phyloP scores from a whole-genome alignment of 2,888 invertebrate species.

The Drosophila melanosoma region DNA sequence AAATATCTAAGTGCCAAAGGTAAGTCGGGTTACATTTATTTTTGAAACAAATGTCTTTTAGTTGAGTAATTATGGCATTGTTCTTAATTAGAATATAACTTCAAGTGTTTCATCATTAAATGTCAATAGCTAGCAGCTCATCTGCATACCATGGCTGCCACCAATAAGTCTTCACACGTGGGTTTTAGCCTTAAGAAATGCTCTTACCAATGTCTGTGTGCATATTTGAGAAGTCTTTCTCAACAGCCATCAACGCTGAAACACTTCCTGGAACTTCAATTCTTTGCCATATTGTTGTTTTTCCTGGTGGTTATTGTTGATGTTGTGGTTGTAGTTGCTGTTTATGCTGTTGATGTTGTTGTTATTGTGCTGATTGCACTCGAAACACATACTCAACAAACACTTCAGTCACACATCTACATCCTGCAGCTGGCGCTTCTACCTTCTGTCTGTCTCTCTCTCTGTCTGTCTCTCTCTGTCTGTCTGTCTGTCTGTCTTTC shows the following conservation, averaged over 20 bases:
- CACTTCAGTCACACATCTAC: slow-evolving; percentile 61
- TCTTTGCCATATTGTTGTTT: slow-evolving; percentile 31
- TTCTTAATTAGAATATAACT: not conserved
- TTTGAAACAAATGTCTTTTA: not conserved
- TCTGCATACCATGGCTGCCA: slow-evolving; percentile 16
- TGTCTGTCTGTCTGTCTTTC: slow-evolving; percentile 14
- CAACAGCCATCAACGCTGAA: slow-evolving; percentile 61
- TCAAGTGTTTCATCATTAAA: no score
- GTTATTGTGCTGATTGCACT: slow-evolving; percentile 69
- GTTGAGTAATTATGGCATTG: not conserved
- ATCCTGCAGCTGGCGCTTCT: slow-evolving; percentile 54
- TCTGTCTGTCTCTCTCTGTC: slow-evolving; percentile 14
- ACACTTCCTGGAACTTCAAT: slow-evolving; percentile 54
- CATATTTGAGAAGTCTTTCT: slow-evolving; percentile 35
- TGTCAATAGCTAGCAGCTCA: slow-evolving; percentile 4
- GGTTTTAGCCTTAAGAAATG: slow-evolving; percentile 11
- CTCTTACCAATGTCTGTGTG: slow-evolving; percentile 25
- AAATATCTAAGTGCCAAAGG: not conserved
- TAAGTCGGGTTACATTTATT: not conserved
- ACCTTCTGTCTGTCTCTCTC: slow-evolving; percentile 39
- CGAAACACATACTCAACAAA: slow-evolving; percentile 67
- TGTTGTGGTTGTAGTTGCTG: slow-evolving; percentile 21
- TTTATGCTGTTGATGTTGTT: slow-evolving; percentile 31
- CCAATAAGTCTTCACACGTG: slow-evolving; percentile 23
- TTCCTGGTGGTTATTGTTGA: slow-evolving; percentile 27